Evolutionary conservation across 2,797 vertebrate genomes (phyloP).

Genomic region (Miopithecus talapoin): DNA sequence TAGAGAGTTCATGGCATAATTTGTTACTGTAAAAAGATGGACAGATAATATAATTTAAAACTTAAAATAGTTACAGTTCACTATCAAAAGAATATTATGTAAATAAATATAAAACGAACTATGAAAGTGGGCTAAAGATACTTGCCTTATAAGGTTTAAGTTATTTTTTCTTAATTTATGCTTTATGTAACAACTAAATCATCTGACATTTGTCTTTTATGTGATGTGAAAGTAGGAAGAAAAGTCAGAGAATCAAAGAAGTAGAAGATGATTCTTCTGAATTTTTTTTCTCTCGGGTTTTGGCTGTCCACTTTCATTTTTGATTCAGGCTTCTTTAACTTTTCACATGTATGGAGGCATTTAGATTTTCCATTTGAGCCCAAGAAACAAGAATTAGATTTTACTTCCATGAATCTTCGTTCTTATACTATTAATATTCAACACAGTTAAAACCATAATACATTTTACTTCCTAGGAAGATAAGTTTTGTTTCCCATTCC

Average conservation of each 20-base stretch:
- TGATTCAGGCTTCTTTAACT: conserved; percentile 43
- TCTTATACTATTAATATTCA: background rate
- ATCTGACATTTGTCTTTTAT: conserved; percentile 22
- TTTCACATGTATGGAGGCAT: conserved; percentile 2
- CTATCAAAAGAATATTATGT: background rate
- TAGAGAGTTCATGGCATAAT: background rate
- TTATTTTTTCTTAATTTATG: background rate
- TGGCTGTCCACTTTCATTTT: conserved; percentile 59
- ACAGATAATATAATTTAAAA: background rate
- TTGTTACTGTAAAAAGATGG: background rate
- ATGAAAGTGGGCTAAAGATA: background rate
- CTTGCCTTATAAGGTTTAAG: background rate
- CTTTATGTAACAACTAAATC: conserved; percentile 1
- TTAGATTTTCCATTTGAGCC: conserved; percentile 40
- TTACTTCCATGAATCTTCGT: conserved; percentile 47
- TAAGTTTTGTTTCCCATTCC: background rate
- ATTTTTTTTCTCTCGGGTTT: conserved; percentile 44
- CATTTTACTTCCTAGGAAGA: conserved; percentile 11
- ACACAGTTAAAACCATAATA: conserved; percentile 28
- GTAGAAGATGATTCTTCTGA: background rate
- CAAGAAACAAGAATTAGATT: conserved; percentile 47
- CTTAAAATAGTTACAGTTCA: background rate
- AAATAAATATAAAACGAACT: conserved; percentile 3
- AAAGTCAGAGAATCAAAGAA: conserved; percentile 29
- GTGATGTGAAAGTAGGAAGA: conserved; percentile 23